phyloP scores from a whole-genome alignment of 2,888 invertebrate species.

The Eudasyphora cyanicolor region DNA sequence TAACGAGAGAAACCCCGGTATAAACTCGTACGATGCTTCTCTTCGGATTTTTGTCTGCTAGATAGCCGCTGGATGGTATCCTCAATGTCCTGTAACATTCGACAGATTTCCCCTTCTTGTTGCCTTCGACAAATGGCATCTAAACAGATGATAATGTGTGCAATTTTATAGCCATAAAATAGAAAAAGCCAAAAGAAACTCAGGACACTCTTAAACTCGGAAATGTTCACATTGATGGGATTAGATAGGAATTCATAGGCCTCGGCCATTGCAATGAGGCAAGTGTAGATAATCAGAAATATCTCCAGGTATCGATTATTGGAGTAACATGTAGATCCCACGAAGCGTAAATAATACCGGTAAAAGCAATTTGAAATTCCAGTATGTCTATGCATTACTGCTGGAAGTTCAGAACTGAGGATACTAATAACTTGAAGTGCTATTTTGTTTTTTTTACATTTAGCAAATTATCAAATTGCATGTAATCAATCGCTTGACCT shows the following conservation, averaged over 20 bases:
- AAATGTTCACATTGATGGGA: no score
- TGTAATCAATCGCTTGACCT: no score
- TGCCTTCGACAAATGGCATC: conserved; percentile 63
- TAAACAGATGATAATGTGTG: conserved; percentile 62
- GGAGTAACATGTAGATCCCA: conserved; percentile 68
- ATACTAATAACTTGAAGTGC: no score
- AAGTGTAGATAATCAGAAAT: conserved; percentile 27
- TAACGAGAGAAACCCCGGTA: background rate
- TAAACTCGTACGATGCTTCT: background rate
- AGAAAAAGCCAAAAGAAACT: conserved; percentile 14
- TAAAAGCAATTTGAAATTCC: background rate
- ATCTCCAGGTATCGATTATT: conserved; percentile 21
- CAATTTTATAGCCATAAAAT: conserved; percentile 60
- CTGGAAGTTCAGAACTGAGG: no score
- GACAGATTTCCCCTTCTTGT: conserved; percentile 52
- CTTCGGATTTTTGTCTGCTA: background rate
- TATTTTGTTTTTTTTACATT: no score
- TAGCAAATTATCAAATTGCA: no score
- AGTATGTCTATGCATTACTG: no score
- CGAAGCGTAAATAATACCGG: conserved; percentile 66
- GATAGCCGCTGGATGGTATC: conserved; percentile 55
- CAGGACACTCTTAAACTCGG: background rate
- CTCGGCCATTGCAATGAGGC: conserved; percentile 32
- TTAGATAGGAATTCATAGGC: background rate
- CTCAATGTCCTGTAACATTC: conserved; percentile 43